A percentile compares a stretch with the other conserved stretches of the same genome.
phyloP scores from a whole-genome alignment of 2,888 invertebrate species.

The Andrena flavipes region DNA sequence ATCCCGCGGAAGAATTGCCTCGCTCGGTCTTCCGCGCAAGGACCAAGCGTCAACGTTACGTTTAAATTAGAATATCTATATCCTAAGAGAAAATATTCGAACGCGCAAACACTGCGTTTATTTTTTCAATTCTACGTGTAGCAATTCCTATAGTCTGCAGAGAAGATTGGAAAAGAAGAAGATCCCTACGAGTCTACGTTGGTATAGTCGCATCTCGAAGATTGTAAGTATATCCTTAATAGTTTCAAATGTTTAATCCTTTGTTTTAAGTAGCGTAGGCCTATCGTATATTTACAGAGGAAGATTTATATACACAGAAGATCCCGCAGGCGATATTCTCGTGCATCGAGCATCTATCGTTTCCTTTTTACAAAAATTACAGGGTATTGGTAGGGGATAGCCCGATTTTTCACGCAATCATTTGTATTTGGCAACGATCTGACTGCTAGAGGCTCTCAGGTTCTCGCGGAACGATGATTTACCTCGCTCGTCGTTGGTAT shows the following conservation, averaged over 20 bases:
- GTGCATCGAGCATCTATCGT: background rate
- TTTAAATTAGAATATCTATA: slow-evolving; percentile 41
- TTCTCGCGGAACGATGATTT: slow-evolving; percentile 6
- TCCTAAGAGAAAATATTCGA: slow-evolving; percentile 37
- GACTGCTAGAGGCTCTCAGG: slow-evolving; percentile 12
- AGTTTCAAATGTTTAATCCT: slow-evolving; percentile 18
- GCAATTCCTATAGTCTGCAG: slow-evolving; percentile 77
- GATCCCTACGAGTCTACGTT: slow-evolving; percentile 39
- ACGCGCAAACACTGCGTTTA: slow-evolving; percentile 20
- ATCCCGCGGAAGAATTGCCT: slow-evolving; percentile 4
- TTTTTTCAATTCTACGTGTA: slow-evolving; percentile 52
- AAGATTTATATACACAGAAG: slow-evolving; percentile 49
- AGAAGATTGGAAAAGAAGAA: slow-evolving; percentile 56
- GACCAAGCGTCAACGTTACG: slow-evolving; percentile 18
- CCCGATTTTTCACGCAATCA: slow-evolving; percentile 3
- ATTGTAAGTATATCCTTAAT: slow-evolving; percentile 15
- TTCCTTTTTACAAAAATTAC: slow-evolving; percentile 58
- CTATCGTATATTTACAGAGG: slow-evolving; percentile 51
- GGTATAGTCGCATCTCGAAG: slow-evolving; percentile 10
- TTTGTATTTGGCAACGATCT: slow-evolving; percentile 58
- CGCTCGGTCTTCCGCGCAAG: background rate
- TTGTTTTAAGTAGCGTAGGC: background rate
- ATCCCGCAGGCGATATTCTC: background rate
- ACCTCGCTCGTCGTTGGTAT: slow-evolving; percentile 26
- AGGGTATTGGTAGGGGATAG: slow-evolving; percentile 25